Evolutionary conservation across 2,888 invertebrate genomes (phyloP), one percentile per base, ranked within the genome.

Genomic region (Meiosimyza platycephala): DNA sequence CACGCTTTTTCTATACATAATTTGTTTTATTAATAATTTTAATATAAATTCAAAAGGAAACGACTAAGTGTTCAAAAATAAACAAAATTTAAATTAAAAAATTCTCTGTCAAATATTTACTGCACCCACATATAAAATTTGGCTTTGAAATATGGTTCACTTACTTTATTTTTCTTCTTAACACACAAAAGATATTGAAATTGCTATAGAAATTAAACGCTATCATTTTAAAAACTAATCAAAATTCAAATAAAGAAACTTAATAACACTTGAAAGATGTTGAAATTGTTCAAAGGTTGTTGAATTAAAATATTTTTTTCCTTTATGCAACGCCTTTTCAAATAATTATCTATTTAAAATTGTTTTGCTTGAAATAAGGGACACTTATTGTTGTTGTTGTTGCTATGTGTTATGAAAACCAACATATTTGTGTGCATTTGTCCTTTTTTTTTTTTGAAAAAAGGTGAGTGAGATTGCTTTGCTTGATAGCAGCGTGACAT

Each of bases 401-500:
- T n/a, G 16, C 48, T 9, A 3, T 33, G 63, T n/a, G 16, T 63
- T 9, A 3, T 33, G 63, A 11, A n/a, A 11, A 16, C 16, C 48
- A n/a, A n/a, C 47, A 63, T 40, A 9, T 9, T 9, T 40, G 40
- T 40, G 40, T 40, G 40, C 40, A 6, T 40, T 40, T 9, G 9
- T 40, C 40, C 40, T 40, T 40, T 40, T 40, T 40, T 40, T 40
- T 40, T 40, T 40, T 40, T 40, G 2, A 9, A 40, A 40, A 40
- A 40, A 55, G 55, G 47, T 15, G 9, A 40, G 40, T 40, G 33
- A 15, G 67, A 67, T 67, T 55, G 33, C 15, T 67, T 3, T 18
- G 11, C 12, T 11, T 51, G 60, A 69, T 60, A 15, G 51, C 60
- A 69, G 69, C 52, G 60, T 69, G 69, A 69, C 69, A 62, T 51